phyloP scores from a whole-genome alignment of 1,140 invertebrate genomes.

The Rhagoletis pomonella region DNA sequence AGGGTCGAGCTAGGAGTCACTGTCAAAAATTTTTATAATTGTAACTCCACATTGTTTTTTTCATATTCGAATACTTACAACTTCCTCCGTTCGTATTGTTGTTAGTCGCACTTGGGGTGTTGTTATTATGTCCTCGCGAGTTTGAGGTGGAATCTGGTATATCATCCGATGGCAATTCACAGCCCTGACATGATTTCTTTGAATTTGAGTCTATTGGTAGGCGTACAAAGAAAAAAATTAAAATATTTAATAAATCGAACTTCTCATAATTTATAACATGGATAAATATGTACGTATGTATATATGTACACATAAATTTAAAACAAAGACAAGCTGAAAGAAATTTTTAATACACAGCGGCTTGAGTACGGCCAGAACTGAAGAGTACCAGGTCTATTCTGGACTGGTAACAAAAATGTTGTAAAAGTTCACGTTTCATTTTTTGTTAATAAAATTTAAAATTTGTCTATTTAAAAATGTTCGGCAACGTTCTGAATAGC shows the following conservation, averaged over 20 bases:
- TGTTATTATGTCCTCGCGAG: slow-evolving; percentile 83
- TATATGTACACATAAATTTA: background rate
- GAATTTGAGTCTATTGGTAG: slow-evolving; percentile 72
- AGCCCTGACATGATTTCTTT: slow-evolving; percentile 92
- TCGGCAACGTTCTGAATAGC: no score
- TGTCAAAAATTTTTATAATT: slow-evolving; percentile 46
- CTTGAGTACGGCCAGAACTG: no score
- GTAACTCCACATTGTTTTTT: slow-evolving; percentile 2
- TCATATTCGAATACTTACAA: slow-evolving; percentile 63
- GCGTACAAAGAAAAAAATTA: background rate
- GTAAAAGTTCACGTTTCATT: no score
- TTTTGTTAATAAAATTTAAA: no score
- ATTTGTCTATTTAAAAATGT: no score
- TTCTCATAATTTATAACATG: no score
- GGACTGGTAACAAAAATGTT: no score
- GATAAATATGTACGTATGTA: background rate
- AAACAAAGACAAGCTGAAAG: no score
- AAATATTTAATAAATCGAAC: background rate
- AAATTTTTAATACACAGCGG: no score
- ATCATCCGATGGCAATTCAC: slow-evolving; percentile 86
- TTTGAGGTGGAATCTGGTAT: slow-evolving; percentile 81
- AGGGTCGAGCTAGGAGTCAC: slow-evolving; percentile 73
- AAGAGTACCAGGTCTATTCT: no score
- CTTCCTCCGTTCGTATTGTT: slow-evolving; percentile 78
- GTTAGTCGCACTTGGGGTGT: slow-evolving; percentile 84